Conservation (phyloP, 2,113 vertebrate species). For the Ivindomyrus marchei region DNA sequence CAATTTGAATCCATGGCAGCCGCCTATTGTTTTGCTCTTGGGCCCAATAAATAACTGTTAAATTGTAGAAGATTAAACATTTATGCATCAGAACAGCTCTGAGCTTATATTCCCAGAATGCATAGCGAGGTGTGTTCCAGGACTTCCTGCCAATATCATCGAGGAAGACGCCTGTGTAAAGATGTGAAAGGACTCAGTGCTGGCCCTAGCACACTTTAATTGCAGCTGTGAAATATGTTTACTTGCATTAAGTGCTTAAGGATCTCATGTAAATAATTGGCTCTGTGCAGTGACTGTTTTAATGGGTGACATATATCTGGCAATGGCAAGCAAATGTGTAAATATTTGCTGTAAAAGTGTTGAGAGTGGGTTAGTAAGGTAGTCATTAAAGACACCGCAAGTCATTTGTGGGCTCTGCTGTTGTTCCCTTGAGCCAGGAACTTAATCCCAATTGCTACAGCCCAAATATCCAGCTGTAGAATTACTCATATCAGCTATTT, state of each 20-base stretch:
- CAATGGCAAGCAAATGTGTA: not conserved
- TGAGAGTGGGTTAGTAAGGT: not conserved
- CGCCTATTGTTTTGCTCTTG: not conserved
- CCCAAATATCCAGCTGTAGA: not conserved
- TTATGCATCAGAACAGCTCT: not conserved
- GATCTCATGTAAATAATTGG: not conserved
- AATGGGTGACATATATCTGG: not conserved
- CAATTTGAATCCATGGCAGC: not conserved
- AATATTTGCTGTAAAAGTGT: slow-evolving; percentile 10
- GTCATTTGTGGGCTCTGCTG: not conserved
- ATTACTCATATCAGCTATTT: not conserved
- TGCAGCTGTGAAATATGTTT: slow-evolving; percentile 5
- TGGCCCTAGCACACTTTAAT: not conserved
- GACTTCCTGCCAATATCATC: not conserved
- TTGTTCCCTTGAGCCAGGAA: not conserved
- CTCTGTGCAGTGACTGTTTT: not conserved
- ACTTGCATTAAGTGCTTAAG: not conserved
- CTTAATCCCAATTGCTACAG: not conserved
- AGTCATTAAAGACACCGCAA: not conserved
- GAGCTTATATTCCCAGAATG: not conserved
- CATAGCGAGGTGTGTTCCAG: not conserved
- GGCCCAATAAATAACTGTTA: not conserved
- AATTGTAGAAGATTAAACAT: not conserved
- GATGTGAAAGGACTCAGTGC: not conserved
- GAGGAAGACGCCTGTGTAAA: not conserved